These are phyloP conservation scores for Blastobasis lacticolella DNA, from an alignment of 2,888 invertebrate species.

Conservation along the genomic window DNA sequence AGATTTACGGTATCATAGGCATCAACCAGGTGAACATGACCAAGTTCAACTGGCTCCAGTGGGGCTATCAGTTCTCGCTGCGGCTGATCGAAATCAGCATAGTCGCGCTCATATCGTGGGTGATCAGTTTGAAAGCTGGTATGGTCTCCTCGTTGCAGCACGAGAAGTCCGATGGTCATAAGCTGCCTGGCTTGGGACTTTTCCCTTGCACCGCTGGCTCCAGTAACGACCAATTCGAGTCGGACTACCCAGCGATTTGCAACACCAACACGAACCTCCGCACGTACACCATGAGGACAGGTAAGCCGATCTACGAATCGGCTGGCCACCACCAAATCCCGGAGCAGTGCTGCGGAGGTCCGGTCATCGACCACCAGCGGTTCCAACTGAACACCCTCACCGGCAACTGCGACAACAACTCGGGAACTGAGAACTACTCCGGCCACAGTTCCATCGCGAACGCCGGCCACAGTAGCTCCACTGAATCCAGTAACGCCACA, in stretches of 20 bases:
- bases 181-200: constrained; percentile 83
- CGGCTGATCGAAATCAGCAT: constrained; percentile 91
- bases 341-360: constrained; percentile 58
- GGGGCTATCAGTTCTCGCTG: constrained; percentile 91
- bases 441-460: constrained; percentile 75
- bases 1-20: constrained; percentile 82
- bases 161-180: constrained; percentile 79
- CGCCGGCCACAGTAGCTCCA: constrained; percentile 69
- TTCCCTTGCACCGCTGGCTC: constrained; percentile 88
- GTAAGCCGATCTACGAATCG: constrained; percentile 83
- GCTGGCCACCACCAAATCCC: constrained; percentile 59
- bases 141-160: constrained; percentile 76
- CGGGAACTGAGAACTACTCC: constrained; percentile 77
- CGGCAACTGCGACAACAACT: constrained; percentile 75
- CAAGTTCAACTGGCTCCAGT: constrained; percentile 90
- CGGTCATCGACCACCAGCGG: constrained; percentile 59
- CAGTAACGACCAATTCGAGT: constrained; percentile 88
- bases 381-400: constrained; percentile 72
- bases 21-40: constrained; percentile 73
- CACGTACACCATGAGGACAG: constrained; percentile 86
- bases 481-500: constrained; percentile 68
- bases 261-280: constrained; percentile 89
- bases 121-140: constrained; percentile 82
- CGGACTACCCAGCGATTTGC: constrained; percentile 89
- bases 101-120: constrained; percentile 89